Percentiles rank a stretch among this genome's conserved stretches.
phyloP scores from a whole-genome alignment of 2,888 invertebrate species.

The Oxystoma pomonae region DNA sequence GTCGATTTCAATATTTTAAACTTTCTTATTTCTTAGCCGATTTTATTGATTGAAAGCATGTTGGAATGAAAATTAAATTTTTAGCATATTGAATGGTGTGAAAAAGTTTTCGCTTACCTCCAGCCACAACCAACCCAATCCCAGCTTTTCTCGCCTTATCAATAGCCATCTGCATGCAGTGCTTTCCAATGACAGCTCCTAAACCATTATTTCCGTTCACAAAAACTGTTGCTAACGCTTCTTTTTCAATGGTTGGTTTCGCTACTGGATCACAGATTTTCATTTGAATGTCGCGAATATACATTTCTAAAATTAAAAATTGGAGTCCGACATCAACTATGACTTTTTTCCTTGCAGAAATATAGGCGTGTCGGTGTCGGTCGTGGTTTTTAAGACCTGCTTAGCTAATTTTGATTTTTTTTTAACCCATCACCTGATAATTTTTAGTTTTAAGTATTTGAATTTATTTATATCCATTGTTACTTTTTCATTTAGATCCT shows the following conservation, averaged over 20 bases:
- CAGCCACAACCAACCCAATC: constrained; percentile 63
- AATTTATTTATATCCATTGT: too few relatives aligned
- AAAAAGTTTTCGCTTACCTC: constrained; percentile 49
- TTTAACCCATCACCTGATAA: too few relatives aligned
- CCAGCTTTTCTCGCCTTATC: constrained; percentile 64
- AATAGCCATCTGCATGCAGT: constrained; percentile 63
- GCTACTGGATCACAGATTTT: constrained; percentile 51
- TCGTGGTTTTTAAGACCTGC: too few relatives aligned
- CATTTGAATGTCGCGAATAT: constrained; percentile 57
- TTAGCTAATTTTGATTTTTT: too few relatives aligned
- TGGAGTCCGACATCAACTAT: background rate
- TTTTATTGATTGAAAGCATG: too few relatives aligned
- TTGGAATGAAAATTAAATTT: too few relatives aligned
- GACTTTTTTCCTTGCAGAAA: background rate
- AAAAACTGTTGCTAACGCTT: constrained; percentile 53
- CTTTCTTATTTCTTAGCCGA: background rate
- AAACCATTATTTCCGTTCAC: constrained; percentile 68
- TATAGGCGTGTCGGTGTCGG: too few relatives aligned
- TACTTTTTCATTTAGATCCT: too few relatives aligned
- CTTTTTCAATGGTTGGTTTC: constrained; percentile 55
- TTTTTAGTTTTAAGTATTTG: too few relatives aligned
- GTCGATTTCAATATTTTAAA: background rate
- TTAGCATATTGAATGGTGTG: too few relatives aligned
- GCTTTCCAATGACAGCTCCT: constrained; percentile 63
- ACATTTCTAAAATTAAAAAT: constrained; percentile 52